phyloP scores from a whole-genome alignment of 2,888 invertebrate species.

The Neoascia interrupta region DNA sequence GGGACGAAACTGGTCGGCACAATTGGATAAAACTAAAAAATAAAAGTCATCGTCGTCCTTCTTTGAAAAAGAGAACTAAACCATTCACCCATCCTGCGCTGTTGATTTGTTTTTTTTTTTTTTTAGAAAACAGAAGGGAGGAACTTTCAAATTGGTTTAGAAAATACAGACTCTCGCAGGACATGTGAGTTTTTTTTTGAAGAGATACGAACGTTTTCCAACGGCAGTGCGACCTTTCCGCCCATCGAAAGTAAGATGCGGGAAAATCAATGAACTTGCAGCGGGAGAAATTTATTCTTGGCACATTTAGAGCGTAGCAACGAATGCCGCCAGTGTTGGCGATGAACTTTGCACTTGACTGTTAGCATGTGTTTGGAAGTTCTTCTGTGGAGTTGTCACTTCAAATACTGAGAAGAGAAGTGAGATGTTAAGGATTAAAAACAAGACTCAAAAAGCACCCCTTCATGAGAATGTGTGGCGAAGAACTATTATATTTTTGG shows the following conservation, averaged over 20 bases:
- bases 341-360: conserved; percentile 68
- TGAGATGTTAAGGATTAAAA: no score
- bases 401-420: conserved; percentile 25
- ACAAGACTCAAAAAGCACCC: no score
- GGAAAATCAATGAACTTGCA: conserved; percentile 69
- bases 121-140: no score
- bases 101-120: conserved; percentile 17
- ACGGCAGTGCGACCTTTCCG: conserved; percentile 45
- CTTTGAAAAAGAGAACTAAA: no score
- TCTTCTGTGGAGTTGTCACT: conserved; percentile 64
- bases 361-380: conserved; percentile 61
- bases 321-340: conserved; percentile 36
- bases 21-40: conserved; percentile 48
- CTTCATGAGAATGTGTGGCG: no score
- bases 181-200: conserved; percentile 30
- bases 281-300: conserved; percentile 57
- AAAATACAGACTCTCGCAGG: conserved; percentile 45
- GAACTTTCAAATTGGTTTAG: neutral
- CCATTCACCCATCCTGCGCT: neutral
- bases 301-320: conserved; percentile 58
- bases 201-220: neutral
- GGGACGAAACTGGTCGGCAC: conserved; percentile 26
- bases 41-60: no score
- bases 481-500: no score
- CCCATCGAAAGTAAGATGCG: conserved; percentile 52